Base-by-base conservation (phyloP, 23 tunicate genomes). In the Styela plicata region DNA sequence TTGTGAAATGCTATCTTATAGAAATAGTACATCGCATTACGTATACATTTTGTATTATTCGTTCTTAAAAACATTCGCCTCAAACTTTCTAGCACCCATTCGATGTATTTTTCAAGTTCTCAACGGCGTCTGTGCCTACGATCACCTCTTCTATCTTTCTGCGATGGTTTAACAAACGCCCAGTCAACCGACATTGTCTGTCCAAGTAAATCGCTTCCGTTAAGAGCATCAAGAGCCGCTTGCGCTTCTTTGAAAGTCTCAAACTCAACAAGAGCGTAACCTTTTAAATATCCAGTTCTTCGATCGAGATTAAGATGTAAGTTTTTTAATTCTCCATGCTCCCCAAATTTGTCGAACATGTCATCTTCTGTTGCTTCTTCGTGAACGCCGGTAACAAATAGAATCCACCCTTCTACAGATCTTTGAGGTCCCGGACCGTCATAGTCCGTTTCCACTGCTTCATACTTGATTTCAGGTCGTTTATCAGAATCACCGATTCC, bases 321-420 rank as follows among this genome's bases (percentile, higher is more conserved):
- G 69, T 90, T 95, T 76, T 95, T 95, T 57, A 95, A 73, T 64
- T 90, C 96, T 2, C 99, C 99, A 69, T 62, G 90, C 64, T 95
- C 99, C 0, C 81, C 86, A 44, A 95, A 95, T 23, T 89, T 89
- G 74, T 95, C 99, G 44, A 53, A 90, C 32, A 95, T 53, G 69
- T 95, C 99, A 31, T 95, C 99, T 69, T 95, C 99, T 29, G 95
- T 86, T 2, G 99, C 99, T 80, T 95, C 99, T 52, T 90, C 96
- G 80, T 95, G 99, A 22, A 95, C 69, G 36, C 96, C 96, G 21
- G 99, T 95, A 31, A 95, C 96, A 65, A 95, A 95, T 21, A 95
- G 73, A 36, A 95, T 95, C 99, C 99, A 95, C 7, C 99, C 99
- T 84, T 95, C 99, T 25, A 95, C 99, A 13, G 99, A 95, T 52